Evolutionary conservation across 2,113 vertebrate genomes (phyloP), one percentile per base, ranked within the genome.

Genomic region (Leucoraja erinaceus): DNA sequence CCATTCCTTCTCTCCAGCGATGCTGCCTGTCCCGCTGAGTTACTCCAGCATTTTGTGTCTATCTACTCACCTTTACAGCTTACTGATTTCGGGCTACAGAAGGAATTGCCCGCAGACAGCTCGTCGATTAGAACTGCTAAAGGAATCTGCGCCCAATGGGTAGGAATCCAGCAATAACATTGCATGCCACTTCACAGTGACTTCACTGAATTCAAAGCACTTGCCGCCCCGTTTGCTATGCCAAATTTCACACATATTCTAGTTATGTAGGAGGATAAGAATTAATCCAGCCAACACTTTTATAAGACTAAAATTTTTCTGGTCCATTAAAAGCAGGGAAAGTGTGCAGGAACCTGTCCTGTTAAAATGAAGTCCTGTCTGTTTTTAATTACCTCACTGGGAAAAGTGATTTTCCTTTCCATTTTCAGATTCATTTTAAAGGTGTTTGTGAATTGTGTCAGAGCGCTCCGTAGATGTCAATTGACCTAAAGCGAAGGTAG

Each of bases 351-450:
- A 33, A 18, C 63, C 90, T 72, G 90, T 91, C 68, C 61, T 91
- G 66, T 47, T 91, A 72, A 91, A 91, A 91, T 91, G 68, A 91
- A 68, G 31, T 91, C 38, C 54, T 91, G 90, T 91, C 90, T 91
- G 90, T 70, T 91, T 91, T 68, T 91, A 38, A 91, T 91, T 91
- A 91, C 66, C 68, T 54, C 68, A 10, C 70, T 28, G 66, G 20
- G 20, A 72, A 38, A 91, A 91, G 68, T 74, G 90, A 91, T 91
- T 91, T 72, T 47, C 66, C 33, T 91, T 91, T 74, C 90, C 90
- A 91, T 91, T 91, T 91, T 91, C 14, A 72, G 90, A 91, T 91
- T 91, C 90, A 91, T 91, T 91, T 91, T 91, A 72, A 74, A 91
- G 90, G 90, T 91, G 90, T 91, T 72, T 91, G 90, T 91, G 90